Evolutionary conservation across 2,888 invertebrate species (phyloP), one percentile per base, ranked within the genome.

Genomic region (Eugnorisma glareosa): DNA sequence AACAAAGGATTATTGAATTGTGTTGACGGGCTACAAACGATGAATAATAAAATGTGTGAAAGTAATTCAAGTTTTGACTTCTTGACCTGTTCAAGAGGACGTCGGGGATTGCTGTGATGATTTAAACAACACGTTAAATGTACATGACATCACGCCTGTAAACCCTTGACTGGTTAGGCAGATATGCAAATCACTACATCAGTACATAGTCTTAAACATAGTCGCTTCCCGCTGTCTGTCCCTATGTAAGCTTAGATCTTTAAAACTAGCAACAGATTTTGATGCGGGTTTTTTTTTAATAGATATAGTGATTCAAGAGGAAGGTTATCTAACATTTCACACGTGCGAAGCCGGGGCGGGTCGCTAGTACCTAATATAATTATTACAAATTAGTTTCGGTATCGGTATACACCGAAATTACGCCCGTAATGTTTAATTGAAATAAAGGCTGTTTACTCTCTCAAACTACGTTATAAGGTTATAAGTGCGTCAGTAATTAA

Each of bases 1-100:
- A 84, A 84, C 81, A 81, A 84, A 73, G 74, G 63, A 68, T 73
- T 80, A 67, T 80, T 64, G 74, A 77, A 77, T 66, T 54, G 31
- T 68, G 67, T 57, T 48, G 48, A 71, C 28, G 37, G 40, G 31
- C 24, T 70, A 71, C 69, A 64, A 54, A 79, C 67, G 61, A 59
- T 63, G 69, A 43, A 79, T 59, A 57, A 78, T 59, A 64, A 69
- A 13, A 67, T 35, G 67, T 73, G 83, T 79, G 79, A 83, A 71
- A 79, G 75, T 79, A 28, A 4, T 28, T 35, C 24, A 51, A 48
- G 2, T 51, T 10, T 57, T 10, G 5, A 48, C 40, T 70, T 45
- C 6, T 57, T 43, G 31, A 28, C 18, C 28, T 45, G 31, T 13
- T 40, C 21, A n/a, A 57, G 8, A 54, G 21, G 21, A 51, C 43